Conservation (phyloP, 1,140 invertebrate species). For the Philopotamus ludificatus region DNA sequence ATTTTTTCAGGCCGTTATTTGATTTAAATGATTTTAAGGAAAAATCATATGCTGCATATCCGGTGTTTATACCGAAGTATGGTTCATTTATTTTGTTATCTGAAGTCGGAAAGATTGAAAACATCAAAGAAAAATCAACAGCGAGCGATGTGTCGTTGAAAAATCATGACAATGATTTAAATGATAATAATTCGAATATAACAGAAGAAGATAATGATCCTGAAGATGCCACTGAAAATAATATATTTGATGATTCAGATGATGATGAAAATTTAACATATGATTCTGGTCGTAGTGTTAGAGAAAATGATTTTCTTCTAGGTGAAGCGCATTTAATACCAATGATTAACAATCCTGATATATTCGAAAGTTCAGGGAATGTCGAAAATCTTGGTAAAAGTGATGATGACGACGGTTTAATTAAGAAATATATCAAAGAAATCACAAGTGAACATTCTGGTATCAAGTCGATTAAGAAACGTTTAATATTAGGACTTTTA, state of each 20-base stretch:
- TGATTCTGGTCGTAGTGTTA: too few species aligned
- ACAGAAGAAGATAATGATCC: neutral
- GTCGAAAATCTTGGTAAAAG: slow-evolving; percentile 26
- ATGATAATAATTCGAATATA: slow-evolving; percentile 1
- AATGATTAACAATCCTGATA: slow-evolving; percentile 18
- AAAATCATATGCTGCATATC: slow-evolving; percentile 30
- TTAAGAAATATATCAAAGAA: slow-evolving; percentile 34
- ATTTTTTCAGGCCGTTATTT: slow-evolving; percentile 24
- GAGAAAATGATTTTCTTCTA: slow-evolving; percentile 19
- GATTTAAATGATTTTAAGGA: slow-evolving; percentile 17
- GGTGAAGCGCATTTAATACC: slow-evolving; percentile 38
- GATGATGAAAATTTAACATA: too few species aligned
- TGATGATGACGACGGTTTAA: slow-evolving; percentile 9
- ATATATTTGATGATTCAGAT: neutral
- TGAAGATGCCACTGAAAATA: neutral
- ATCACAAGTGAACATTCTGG: slow-evolving; percentile 10
- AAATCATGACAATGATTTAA: too few species aligned
- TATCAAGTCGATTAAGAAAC: slow-evolving; percentile 32
- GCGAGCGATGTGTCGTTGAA: too few species aligned
- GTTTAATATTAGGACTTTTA: slow-evolving; percentile 29
- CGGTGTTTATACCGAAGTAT: slow-evolving; percentile 37
- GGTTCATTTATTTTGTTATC: slow-evolving; percentile 37
- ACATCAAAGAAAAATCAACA: slow-evolving; percentile 14
- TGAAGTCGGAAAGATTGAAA: slow-evolving; percentile 22
- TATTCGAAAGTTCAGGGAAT: slow-evolving; percentile 29